phyloP scores from a whole-genome alignment of 2,113 vertebrate genomes.

The Prietella phreatophila region DNA sequence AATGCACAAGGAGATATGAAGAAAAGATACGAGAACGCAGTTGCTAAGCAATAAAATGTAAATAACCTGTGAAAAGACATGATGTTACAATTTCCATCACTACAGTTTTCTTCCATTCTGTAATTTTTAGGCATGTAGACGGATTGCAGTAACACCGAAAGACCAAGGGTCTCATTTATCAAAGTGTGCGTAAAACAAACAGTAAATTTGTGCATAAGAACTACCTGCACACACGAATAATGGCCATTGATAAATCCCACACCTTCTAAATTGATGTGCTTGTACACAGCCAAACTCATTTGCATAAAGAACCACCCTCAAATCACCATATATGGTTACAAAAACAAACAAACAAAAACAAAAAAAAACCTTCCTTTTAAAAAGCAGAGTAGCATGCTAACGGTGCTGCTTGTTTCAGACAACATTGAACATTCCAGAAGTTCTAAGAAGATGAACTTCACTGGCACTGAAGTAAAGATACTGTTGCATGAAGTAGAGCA shows the following conservation, averaged over 20 bases:
- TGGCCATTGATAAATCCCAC: neutral
- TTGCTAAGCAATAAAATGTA: constrained; percentile 17
- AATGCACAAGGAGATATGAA: neutral
- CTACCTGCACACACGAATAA: neutral
- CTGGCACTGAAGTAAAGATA: neutral
- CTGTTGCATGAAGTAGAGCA: neutral
- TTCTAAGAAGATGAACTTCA: neutral
- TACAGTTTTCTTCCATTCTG: neutral
- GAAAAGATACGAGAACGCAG: neutral
- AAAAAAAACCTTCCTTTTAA: neutral
- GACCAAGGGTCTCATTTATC: neutral
- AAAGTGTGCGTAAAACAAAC: neutral
- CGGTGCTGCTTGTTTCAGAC: neutral
- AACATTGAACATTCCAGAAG: neutral
- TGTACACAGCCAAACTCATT: neutral
- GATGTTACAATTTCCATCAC: neutral
- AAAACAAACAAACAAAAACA: too few species aligned
- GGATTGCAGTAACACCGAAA: neutral
- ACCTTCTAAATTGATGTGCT: neutral
- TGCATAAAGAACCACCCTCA: neutral
- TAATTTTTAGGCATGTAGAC: neutral
- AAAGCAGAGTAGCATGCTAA: neutral
- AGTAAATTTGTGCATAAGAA: neutral
- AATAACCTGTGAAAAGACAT: neutral
- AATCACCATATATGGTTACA: neutral